Conservation (phyloP, 2,113 vertebrate species). For the Hepsetus odoe region DNA sequence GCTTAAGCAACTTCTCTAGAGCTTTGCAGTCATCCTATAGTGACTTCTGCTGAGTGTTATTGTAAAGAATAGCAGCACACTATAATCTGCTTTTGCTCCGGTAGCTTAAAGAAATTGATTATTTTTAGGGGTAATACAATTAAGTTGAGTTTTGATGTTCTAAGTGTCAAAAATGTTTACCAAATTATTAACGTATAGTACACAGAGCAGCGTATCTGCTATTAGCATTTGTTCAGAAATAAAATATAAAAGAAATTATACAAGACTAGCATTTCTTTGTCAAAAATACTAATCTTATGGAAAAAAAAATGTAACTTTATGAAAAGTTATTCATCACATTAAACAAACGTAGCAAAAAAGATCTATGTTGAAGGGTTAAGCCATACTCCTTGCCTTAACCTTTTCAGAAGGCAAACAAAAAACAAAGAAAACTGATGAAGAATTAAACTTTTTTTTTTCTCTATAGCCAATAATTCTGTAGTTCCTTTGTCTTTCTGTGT, state of each 20-base stretch:
- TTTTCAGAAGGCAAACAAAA: neutral
- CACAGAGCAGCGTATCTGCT: no score
- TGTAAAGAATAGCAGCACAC: neutral
- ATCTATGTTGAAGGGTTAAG: neutral
- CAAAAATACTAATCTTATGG: no score
- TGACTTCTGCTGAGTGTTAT: neutral
- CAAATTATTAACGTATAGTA: no score
- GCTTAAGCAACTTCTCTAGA: conserved; percentile 19
- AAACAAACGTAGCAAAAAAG: neutral
- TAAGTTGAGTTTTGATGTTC: neutral
- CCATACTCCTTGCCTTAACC: neutral
- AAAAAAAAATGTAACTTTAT: no score
- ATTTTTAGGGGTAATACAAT: neutral
- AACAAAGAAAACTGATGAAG: neutral
- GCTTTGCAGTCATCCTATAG: neutral
- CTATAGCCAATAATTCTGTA: neutral
- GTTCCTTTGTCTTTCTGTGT: neutral
- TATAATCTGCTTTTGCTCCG: neutral
- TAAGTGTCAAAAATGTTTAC: neutral
- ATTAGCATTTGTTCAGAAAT: no score
- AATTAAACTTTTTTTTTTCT: neutral
- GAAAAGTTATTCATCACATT: no score
- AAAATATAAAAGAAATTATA: no score
- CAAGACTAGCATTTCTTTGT: no score
- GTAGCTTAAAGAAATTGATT: neutral